Evolutionary conservation across 2,797 vertebrate genomes (phyloP).

Genomic region (Epinephelus awoara): DNA sequence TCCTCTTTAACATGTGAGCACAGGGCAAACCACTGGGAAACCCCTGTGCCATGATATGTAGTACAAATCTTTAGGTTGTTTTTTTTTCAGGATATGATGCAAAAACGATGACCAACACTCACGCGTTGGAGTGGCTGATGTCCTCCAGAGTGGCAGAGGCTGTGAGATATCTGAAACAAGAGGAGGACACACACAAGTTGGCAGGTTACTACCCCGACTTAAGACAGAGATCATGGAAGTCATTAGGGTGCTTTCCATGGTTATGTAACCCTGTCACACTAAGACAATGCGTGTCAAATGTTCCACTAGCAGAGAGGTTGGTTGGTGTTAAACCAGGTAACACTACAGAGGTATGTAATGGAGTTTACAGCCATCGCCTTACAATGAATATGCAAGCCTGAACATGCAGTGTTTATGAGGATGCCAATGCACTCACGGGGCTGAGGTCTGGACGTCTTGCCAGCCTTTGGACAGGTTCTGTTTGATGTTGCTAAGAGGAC

Average conservation of each 20-base stretch:
- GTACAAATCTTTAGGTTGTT: not conserved
- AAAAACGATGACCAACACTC: constrained; percentile 71
- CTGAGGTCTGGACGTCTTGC: constrained; percentile 95
- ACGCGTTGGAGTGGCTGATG: constrained; percentile 89
- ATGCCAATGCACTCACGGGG: constrained; percentile 88
- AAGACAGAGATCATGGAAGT: constrained; percentile 24
- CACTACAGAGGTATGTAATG: not conserved
- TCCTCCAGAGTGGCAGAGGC: constrained; percentile 91
- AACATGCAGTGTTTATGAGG: not conserved
- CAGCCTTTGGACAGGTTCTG: constrained; percentile 93
- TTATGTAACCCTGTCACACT: constrained; percentile 64
- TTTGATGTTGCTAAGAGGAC: constrained; percentile 90
- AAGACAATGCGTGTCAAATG: constrained; percentile 25
- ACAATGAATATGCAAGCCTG: not conserved
- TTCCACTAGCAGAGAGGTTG: not conserved
- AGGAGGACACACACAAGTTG: constrained; percentile 30
- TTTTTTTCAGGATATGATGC: not conserved
- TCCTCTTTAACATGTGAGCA: constrained; percentile 45
- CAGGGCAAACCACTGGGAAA: constrained; percentile 13
- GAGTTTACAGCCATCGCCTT: not conserved
- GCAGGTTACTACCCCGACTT: constrained; percentile 42
- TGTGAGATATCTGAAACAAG: constrained; percentile 89
- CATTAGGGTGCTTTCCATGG: constrained; percentile 17
- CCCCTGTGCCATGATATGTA: not conserved
- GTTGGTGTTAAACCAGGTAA: constrained; percentile 17